Base-by-base conservation (phyloP, 2,888 invertebrate species). In the Tipula confusa region DNA sequence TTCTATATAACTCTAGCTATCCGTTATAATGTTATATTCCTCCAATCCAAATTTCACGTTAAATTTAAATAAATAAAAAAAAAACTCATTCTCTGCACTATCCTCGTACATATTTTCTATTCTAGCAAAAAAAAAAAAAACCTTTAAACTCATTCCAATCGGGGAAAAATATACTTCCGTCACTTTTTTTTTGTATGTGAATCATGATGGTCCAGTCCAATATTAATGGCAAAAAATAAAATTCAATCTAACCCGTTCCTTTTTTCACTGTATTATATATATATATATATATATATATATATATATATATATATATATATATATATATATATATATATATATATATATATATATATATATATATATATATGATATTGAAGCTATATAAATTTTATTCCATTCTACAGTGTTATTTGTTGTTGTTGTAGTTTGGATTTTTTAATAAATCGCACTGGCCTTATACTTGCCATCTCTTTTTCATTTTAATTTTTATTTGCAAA, bases 121-220 rank as follows among this genome's bases (percentile, higher is more conserved):
- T 64, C 24, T 24, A 64, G 24, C 64, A 64, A 64, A 64, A 64
- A 64, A 0, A 33, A 33, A 33, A 24, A 64, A 64, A 64, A 64
- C 18, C 64, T 64, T 64, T 64, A 64, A 64, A 64, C 64, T 24
- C 64, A 64, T 64, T 64, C 64, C 64, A 64, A 64, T 64, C 64
- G 24, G 24, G 9, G 11, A 43, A 43, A 64, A 64, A 64, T 64
- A 64, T 64, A 64, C 64, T 64, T 64, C 64, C 64, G 64, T 64
- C 64, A 64, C 24, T 64, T 64, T 64, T 48, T 64, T 64, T 64
- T 64, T 64, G 64, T 18, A 24, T 24, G 64, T 64, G 64, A 64
- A 64, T 64, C 64, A 64, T 64, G 64, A 64, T 64, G 64, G 64
- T 64, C 64, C 64, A 64, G 64, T 64, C 64, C 64, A 64, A 64